A percentile compares a stretch with the other conserved stretches of the same genome.
phyloP scores from a whole-genome alignment of 2,113 vertebrate genomes.

The Dolichotis patagonum region DNA sequence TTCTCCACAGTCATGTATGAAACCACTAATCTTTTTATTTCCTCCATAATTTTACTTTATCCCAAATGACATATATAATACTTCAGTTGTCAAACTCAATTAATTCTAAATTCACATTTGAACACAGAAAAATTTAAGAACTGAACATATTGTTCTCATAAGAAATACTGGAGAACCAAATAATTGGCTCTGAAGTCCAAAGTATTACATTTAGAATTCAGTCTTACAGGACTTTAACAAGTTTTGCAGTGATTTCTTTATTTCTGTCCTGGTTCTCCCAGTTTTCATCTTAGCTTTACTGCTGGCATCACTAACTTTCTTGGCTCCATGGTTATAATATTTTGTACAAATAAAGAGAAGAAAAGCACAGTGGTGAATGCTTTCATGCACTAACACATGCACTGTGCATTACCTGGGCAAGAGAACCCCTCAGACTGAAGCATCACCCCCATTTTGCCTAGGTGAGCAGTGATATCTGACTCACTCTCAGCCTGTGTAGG shows the following conservation, averaged over 20 bases:
- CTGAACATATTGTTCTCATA: background rate
- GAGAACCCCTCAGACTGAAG: background rate
- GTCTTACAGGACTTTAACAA: background rate
- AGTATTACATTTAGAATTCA: too few species aligned
- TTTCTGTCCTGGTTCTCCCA: background rate
- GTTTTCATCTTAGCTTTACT: background rate
- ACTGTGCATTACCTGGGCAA: background rate
- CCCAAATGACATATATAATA: background rate
- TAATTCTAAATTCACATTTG: background rate
- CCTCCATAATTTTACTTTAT: background rate
- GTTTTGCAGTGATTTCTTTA: background rate
- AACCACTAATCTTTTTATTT: background rate
- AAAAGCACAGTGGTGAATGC: background rate
- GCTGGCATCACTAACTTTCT: background rate
- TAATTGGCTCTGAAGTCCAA: too few species aligned
- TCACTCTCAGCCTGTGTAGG: background rate
- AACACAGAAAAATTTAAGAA: background rate
- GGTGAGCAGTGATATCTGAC: too few species aligned
- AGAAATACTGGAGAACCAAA: background rate
- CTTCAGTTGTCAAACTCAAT: background rate
- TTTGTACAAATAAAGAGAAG: background rate
- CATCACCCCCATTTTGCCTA: background rate
- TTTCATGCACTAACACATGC: background rate
- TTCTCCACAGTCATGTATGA: background rate
- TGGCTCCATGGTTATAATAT: background rate